Conservation (phyloP, 2,113 vertebrate genomes). For the Xyrauchen texanus region DNA sequence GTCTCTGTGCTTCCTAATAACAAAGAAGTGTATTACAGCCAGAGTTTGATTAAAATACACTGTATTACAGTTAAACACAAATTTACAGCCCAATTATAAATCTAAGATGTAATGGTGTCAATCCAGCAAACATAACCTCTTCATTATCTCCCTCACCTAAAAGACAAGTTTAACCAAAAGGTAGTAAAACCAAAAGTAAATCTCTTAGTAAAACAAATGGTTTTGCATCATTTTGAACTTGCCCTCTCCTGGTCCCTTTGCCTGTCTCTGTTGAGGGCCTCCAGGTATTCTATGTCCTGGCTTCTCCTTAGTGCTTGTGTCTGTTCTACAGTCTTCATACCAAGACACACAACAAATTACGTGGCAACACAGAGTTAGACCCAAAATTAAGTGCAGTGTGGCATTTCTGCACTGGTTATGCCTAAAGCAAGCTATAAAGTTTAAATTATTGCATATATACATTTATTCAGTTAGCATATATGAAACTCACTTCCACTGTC, state of each 20-base stretch:
- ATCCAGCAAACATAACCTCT: not conserved
- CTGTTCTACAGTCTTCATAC: not conserved
- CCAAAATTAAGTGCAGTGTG: too few relatives aligned
- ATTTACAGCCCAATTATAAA: too few relatives aligned
- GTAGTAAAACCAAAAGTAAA: too few relatives aligned
- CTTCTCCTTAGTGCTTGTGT: constrained; percentile 11
- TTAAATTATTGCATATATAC: too few relatives aligned
- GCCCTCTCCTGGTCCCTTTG: not conserved
- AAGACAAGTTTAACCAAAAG: too few relatives aligned
- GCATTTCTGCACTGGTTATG: too few relatives aligned
- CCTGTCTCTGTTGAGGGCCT: constrained; percentile 2
- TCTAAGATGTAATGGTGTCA: too few relatives aligned
- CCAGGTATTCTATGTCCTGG: not conserved
- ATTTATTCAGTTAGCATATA: too few relatives aligned
- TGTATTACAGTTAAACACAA: not conserved
- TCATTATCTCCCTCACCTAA: not conserved
- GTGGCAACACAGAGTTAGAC: too few relatives aligned
- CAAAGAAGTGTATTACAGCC: not conserved
- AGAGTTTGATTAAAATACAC: not conserved
- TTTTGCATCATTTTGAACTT: not conserved
- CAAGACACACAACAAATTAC: not conserved
- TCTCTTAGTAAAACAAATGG: too few relatives aligned
- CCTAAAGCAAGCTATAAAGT: too few relatives aligned
- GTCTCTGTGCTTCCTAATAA: not conserved
- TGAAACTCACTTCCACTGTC: not conserved